Evolutionary conservation across 1,140 invertebrate species (phyloP).

Genomic region (Hypothenemus hampei): DNA sequence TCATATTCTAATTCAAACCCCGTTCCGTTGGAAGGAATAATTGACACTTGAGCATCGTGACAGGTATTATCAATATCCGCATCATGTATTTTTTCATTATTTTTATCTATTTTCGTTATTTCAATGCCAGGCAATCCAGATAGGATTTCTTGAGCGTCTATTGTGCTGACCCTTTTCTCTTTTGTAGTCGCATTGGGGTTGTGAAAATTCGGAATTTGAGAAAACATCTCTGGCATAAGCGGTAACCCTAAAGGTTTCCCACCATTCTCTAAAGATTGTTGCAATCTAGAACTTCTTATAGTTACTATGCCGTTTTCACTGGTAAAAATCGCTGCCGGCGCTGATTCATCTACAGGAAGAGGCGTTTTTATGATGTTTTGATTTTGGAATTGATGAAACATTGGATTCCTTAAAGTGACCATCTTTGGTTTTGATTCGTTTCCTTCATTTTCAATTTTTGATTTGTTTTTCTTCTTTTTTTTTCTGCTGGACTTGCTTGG

Average conservation of each 20-base stretch:
- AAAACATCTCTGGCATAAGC: conserved; percentile 32
- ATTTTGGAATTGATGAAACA: conserved; percentile 52
- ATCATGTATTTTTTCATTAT: conserved; percentile 14
- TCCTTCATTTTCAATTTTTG: conserved; percentile 42
- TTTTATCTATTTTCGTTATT: conserved; percentile 44
- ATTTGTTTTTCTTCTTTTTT: conserved; percentile 59
- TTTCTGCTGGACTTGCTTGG: conserved; percentile 46
- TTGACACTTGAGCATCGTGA: conserved; percentile 42
- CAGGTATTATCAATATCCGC: conserved; percentile 29
- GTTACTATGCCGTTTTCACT: conserved; percentile 75
- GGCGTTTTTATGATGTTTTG: conserved; percentile 11
- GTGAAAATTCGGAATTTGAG: conserved; percentile 26
- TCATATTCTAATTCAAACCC: conserved; percentile 39
- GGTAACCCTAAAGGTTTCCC: conserved; percentile 11
- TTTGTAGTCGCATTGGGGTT: conserved; percentile 15
- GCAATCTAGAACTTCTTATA: conserved; percentile 61
- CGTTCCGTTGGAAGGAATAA: conserved; percentile 40
- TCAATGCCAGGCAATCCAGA: conserved; percentile 43
- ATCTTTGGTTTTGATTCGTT: conserved; percentile 54
- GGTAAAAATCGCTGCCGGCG: conserved; percentile 62
- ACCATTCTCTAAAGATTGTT: conserved; percentile 31
- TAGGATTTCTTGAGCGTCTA: conserved; percentile 43
- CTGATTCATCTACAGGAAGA: conserved; percentile 33
- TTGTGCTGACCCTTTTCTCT: conserved; percentile 14
- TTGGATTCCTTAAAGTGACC: conserved; percentile 70